Evolutionary conservation across 2,113 vertebrate species (phyloP).

Genomic region (Tricholaema leucomelas): DNA sequence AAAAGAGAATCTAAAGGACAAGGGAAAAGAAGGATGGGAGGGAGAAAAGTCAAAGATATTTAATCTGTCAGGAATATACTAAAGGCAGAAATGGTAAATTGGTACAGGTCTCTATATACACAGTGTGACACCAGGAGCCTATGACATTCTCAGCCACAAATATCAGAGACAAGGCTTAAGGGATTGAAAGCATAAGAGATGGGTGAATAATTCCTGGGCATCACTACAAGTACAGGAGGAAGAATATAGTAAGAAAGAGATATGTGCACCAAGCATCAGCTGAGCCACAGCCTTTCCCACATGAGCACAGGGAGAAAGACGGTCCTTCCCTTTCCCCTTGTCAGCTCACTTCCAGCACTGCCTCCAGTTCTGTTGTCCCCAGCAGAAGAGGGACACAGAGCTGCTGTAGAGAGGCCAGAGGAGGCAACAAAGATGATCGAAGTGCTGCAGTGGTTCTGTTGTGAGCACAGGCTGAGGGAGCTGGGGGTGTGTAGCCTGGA

Average conservation of each 20-base stretch:
- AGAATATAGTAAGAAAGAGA: fast-evolving
- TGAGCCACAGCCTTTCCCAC: fast-evolving
- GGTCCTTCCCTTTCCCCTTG: neutral
- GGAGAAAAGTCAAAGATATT: neutral
- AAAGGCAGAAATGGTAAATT: neutral
- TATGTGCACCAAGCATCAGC: fast-evolving
- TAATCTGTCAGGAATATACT: neutral
- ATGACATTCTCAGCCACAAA: neutral
- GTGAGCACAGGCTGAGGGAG: no score
- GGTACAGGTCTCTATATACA: neutral
- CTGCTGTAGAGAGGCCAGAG: no score
- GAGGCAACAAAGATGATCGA: no score
- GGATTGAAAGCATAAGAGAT: neutral
- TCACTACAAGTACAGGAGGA: neutral
- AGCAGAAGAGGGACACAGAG: no score
- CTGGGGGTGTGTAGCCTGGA: no score
- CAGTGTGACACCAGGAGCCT: neutral
- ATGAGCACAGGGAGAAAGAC: fast-evolving
- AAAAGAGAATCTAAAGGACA: neutral
- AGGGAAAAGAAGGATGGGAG: neutral
- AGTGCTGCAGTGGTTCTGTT: no score
- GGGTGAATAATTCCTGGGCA: neutral
- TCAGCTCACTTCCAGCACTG: neutral
- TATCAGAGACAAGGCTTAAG: neutral
- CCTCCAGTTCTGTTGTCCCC: no score